A percentile compares a stretch with the other conserved stretches of the same genome.
These are phyloP conservation scores for Phyllopteryx taeniolatus DNA, from an alignment of 2,113 vertebrate species.

Conservation along the genomic window DNA sequence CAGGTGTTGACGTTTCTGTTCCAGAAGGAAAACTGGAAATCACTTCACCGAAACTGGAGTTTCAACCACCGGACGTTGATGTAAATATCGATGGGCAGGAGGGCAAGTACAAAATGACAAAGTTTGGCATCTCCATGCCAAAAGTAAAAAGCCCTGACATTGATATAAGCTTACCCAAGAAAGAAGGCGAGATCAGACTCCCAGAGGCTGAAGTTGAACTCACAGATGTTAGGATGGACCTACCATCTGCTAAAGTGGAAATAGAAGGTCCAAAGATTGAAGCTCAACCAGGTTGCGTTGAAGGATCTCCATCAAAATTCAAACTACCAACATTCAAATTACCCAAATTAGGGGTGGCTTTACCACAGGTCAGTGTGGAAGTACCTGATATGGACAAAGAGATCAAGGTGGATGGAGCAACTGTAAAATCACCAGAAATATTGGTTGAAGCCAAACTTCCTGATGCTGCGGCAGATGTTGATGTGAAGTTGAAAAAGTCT, in stretches of 20 bases:
- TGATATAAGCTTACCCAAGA: background rate
- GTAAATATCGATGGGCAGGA: background rate
- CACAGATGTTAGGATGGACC: background rate
- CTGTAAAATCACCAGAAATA: too few species aligned
- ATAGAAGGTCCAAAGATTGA: background rate
- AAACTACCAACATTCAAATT: constrained; percentile 48
- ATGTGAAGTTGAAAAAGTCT: too few species aligned
- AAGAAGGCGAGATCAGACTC: background rate
- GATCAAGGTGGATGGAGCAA: too few species aligned
- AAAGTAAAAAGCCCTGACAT: constrained; percentile 11
- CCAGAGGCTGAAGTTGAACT: constrained; percentile 12
- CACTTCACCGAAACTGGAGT: constrained; percentile 5
- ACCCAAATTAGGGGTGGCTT: constrained; percentile 33
- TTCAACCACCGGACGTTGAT: background rate
- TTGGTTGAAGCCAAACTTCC: too few species aligned
- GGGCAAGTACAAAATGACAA: background rate
- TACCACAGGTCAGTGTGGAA: too few species aligned
- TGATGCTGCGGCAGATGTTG: too few species aligned
- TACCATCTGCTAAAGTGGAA: background rate
- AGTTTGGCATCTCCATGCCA: background rate
- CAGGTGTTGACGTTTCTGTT: constrained; percentile 23
- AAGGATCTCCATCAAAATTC: constrained; percentile 39
- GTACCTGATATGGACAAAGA: too few species aligned
- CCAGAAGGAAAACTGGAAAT: constrained; percentile 18
- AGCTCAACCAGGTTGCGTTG: background rate